These are phyloP conservation scores for Meriones psammophilus DNA, from an alignment of 2,797 vertebrate species.

Conservation along the genomic window DNA sequence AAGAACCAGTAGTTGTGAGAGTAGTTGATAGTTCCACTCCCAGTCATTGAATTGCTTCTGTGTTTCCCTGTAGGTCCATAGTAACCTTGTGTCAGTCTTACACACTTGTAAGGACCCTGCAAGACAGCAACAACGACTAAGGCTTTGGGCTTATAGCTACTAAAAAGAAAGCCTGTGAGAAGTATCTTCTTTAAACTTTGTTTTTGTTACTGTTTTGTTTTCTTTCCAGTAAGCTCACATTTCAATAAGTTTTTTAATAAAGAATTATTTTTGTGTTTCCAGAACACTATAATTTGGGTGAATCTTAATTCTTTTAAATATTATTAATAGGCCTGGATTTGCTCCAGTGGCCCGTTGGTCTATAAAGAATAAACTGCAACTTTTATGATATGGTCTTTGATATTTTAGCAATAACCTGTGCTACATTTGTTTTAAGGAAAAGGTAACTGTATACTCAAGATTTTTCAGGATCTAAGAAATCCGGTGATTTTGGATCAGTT, in stretches of 20 bases:
- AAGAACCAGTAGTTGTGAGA: constrained; percentile 85
- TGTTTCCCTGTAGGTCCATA: constrained; percentile 88
- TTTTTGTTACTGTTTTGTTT: constrained; percentile 47
- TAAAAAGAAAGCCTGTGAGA: constrained; percentile 86
- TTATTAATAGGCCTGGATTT: constrained; percentile 88
- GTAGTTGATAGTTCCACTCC: constrained; percentile 86
- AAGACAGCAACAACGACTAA: constrained; percentile 78
- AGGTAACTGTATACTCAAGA: constrained; percentile 85
- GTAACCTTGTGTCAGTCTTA: constrained; percentile 83
- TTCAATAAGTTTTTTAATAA: constrained; percentile 86
- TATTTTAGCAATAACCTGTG: constrained; percentile 88
- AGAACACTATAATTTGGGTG: constrained; percentile 90
- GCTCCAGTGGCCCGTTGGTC: constrained; percentile 83
- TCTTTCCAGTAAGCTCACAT: constrained; percentile 86
- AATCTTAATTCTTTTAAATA: constrained; percentile 88
- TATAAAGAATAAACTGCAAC: constrained; percentile 86
- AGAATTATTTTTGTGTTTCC: constrained; percentile 88
- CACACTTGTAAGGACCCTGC: constrained; percentile 85
- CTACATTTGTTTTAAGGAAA: constrained; percentile 86
- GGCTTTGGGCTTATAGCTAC: constrained; percentile 84
- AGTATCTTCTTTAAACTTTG: constrained; percentile 85
- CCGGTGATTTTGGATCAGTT: constrained; percentile 84
- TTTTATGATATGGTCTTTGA: constrained; percentile 88
- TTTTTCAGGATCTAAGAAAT: constrained; percentile 87
- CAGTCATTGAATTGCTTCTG: constrained; percentile 86